Conservation (phyloP, 1,140 invertebrate genomes). For the Drosophila punjabiensis region DNA sequence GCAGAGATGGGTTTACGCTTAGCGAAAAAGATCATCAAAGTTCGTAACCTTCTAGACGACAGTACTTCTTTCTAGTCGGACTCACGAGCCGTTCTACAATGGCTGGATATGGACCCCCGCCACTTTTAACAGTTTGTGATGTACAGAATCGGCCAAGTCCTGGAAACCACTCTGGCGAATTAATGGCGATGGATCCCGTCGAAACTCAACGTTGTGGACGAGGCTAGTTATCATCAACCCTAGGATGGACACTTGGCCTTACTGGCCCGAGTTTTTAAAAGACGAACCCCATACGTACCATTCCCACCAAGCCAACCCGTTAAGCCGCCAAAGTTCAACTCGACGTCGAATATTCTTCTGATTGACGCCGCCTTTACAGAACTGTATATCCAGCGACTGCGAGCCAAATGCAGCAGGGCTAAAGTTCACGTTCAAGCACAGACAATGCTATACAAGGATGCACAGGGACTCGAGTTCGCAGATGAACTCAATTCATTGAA, state of each 20-base stretch:
- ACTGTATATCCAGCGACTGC: too few species aligned
- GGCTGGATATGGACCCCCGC: constrained; percentile 7
- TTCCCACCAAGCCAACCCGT: background rate
- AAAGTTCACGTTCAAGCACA: too few species aligned
- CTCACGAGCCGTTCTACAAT: constrained; percentile 6
- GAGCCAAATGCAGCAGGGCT: too few species aligned
- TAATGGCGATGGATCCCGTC: constrained; percentile 14
- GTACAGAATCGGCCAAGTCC: constrained; percentile 5
- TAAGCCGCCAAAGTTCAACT: too few species aligned
- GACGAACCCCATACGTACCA: background rate
- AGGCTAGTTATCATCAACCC: background rate
- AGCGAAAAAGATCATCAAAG: background rate
- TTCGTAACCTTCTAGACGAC: background rate
- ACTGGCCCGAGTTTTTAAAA: too few species aligned
- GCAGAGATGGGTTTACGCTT: background rate
- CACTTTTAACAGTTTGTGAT: constrained; percentile 13
- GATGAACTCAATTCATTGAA: too few species aligned
- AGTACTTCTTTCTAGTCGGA: background rate
- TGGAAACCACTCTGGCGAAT: background rate
- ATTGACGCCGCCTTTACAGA: too few species aligned
- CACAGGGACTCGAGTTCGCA: too few species aligned
- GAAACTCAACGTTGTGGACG: constrained; percentile 2
- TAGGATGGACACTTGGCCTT: background rate
- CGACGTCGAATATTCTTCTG: too few species aligned
- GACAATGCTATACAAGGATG: too few species aligned